Percentiles rank a stretch among this genome's conserved stretches.
phyloP scores from a whole-genome alignment of 2,113 vertebrate species.

The Mormoops blainvillei region DNA sequence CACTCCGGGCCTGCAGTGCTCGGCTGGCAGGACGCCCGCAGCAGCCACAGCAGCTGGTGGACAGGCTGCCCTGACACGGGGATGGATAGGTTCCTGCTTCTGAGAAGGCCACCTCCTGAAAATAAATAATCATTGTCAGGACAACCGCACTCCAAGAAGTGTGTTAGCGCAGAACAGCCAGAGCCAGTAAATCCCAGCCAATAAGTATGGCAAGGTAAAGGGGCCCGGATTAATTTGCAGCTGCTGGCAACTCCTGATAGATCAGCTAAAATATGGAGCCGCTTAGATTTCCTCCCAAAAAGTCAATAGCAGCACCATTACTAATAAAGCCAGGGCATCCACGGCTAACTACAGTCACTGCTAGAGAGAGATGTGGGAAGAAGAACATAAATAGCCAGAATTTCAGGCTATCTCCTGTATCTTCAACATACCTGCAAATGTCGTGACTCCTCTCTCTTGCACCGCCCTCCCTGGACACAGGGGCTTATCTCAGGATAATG shows the following conservation, averaged over 20 bases:
- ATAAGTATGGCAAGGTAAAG: background rate
- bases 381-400: slow-evolving; percentile 5
- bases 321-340: slow-evolving; percentile 21
- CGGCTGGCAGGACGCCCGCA: background rate
- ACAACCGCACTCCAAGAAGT: background rate
- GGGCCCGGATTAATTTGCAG: background rate
- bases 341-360: background rate
- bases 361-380: background rate
- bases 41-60: background rate
- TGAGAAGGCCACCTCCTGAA: background rate
- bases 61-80: background rate
- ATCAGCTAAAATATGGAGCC: slow-evolving; percentile 5
- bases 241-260: slow-evolving; percentile 6
- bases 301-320: background rate
- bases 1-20: background rate
- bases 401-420: background rate
- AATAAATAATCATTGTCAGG: slow-evolving; percentile 7
- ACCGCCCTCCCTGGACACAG: background rate
- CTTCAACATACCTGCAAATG: background rate
- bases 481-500: background rate
- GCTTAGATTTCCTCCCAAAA: background rate
- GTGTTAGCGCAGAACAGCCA: background rate
- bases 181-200: slow-evolving; percentile 41
- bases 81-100: background rate
- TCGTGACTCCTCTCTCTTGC: background rate